These are phyloP conservation scores for Galerucella pusilla DNA, from an alignment of 2,888 invertebrate genomes.

Conservation along the genomic window DNA sequence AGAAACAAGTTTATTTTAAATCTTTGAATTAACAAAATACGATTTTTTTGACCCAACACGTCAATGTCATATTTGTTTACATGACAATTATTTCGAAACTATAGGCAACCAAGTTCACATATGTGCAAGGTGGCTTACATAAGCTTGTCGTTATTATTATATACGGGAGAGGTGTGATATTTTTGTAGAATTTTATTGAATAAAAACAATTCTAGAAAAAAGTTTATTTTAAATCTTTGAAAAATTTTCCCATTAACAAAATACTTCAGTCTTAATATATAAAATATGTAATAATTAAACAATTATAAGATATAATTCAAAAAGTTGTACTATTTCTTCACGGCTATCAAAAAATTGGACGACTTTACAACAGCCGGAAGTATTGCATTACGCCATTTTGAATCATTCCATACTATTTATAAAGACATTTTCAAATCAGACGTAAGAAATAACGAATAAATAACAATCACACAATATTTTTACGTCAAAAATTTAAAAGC, in stretches of 20 bases:
- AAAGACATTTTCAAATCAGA: not conserved
- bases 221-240: not conserved
- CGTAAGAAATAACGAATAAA: not conserved
- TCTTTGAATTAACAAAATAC: constrained; percentile 10
- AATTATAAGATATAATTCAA: constrained; percentile 9
- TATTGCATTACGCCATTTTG: not conserved
- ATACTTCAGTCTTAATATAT: constrained; percentile 28
- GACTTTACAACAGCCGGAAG: not conserved
- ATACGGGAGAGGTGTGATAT: not conserved
- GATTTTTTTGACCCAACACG: too few species aligned
- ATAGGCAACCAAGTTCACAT: too few species aligned
- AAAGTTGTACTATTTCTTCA: not conserved
- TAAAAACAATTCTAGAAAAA: not conserved
- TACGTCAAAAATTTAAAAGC: too few species aligned
- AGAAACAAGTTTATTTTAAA: constrained; percentile 1
- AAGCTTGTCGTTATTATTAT: not conserved
- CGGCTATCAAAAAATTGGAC: not conserved
- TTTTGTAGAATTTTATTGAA: not conserved
- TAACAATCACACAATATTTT: constrained; percentile 1
- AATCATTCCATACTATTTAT: not conserved
- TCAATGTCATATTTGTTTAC: constrained; percentile 16
- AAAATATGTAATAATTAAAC: constrained; percentile 23
- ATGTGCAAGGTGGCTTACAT: too few species aligned
- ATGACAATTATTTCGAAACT: not conserved
- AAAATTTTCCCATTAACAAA: constrained; percentile 10